phyloP scores from a whole-genome alignment of 2,797 vertebrate genomes.

The Oreonectes daqikongensis region DNA sequence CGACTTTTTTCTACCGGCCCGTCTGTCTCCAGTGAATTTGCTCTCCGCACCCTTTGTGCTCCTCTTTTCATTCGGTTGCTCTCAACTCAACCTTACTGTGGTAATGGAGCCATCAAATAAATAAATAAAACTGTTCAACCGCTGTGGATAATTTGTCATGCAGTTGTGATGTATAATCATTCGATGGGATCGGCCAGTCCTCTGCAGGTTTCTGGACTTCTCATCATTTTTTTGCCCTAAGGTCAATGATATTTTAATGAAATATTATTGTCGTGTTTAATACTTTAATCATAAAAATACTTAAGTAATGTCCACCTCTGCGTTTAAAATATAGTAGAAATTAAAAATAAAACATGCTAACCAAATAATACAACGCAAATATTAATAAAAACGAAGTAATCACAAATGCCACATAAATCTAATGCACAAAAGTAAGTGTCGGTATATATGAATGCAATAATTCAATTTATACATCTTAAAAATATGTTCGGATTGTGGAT shows the following conservation, averaged over 20 bases:
- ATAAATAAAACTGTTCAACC: conserved; percentile 73
- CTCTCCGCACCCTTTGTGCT: conserved; percentile 79
- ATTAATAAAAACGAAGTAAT: no score
- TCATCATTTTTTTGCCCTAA: not conserved
- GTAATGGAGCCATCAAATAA: conserved; percentile 78
- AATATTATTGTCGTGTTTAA: no score
- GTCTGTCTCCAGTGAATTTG: conserved; percentile 83
- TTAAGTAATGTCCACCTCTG: no score
- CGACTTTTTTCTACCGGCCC: conserved; percentile 81
- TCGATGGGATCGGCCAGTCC: conserved; percentile 73
- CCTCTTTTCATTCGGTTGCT: conserved; percentile 80
- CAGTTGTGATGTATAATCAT: conserved; percentile 80
- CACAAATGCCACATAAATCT: no score
- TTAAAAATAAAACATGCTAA: no score
- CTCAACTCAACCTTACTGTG: conserved; percentile 76
- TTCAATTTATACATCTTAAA: no score
- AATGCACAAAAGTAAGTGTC: no score
- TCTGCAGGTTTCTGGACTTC: conserved; percentile 56
- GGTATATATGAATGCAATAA: no score
- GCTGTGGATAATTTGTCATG: conserved; percentile 82
- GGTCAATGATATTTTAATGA: no score
- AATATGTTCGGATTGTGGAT: not conserved
- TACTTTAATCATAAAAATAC: no score
- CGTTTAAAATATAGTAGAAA: no score
- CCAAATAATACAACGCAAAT: no score